Conservation (phyloP, 2,888 invertebrate species). For the Xanthorhoe spadicearia region DNA sequence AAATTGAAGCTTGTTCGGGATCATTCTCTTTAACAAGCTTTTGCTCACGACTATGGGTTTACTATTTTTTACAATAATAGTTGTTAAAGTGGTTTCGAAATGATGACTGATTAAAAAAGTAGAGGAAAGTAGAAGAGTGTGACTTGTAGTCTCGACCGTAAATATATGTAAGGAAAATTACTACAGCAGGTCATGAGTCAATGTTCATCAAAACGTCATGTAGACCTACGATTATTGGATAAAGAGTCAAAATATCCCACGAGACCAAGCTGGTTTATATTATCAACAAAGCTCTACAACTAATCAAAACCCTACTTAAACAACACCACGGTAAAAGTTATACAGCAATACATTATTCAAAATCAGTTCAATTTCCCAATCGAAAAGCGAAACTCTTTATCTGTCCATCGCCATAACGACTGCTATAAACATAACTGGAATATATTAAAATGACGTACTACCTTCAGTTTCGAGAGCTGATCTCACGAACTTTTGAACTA, state of each 20-base stretch:
- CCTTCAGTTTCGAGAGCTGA: constrained; percentile 50
- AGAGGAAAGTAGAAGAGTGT: too few species aligned
- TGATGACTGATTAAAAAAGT: too few species aligned
- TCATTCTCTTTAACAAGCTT: constrained; percentile 21
- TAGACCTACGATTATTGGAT: too few species aligned
- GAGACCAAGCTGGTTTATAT: background rate
- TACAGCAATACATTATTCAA: constrained; percentile 16
- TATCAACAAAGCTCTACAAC: background rate
- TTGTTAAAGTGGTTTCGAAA: too few species aligned
- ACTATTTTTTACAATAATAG: too few species aligned
- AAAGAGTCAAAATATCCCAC: too few species aligned
- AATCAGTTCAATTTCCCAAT: constrained; percentile 36
- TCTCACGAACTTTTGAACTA: constrained; percentile 55
- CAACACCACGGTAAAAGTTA: background rate
- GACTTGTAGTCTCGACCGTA: too few species aligned
- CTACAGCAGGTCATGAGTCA: too few species aligned
- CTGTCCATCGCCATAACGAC: constrained; percentile 54
- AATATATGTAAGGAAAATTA: too few species aligned
- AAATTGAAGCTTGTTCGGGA: constrained; percentile 24
- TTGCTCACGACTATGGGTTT: background rate
- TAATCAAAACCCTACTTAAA: background rate
- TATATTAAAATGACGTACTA: constrained; percentile 56
- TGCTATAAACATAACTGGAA: constrained; percentile 58
- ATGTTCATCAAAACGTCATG: too few species aligned
- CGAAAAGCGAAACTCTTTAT: constrained; percentile 36